A percentile compares a stretch with the other conserved stretches of the same genome.
Evolutionary conservation across 37 sponge, comb jelly and placozoan species (phyloP).

Genomic region (Oscarella lobularis): DNA sequence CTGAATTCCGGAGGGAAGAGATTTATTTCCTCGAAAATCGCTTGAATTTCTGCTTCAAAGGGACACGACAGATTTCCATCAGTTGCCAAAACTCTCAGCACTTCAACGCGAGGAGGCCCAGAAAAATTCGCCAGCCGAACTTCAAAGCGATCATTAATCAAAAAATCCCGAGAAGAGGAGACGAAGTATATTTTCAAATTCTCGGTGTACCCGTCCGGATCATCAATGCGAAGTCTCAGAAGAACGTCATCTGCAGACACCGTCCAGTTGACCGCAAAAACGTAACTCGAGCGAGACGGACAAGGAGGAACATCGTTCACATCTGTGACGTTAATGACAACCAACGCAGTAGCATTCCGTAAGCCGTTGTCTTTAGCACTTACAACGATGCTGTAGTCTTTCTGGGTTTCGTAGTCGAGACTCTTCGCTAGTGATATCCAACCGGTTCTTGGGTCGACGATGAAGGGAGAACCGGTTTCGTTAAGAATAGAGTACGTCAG

Average conservation of each 20-base stretch:
- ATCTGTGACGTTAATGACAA: neutral
- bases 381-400: neutral
- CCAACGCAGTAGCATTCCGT: neutral
- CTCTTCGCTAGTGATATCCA: neutral
- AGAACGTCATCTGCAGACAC: neutral
- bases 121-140: no score
- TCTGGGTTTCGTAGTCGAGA: neutral
- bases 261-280: neutral
- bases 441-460: neutral
- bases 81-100: no score
- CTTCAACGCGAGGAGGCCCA: no score
- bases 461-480: neutral
- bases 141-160: no score
- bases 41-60: no score
- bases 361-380: neutral
- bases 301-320: conserved; percentile 1
- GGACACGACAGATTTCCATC: no score
- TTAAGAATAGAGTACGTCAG: neutral
- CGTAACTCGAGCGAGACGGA: neutral
- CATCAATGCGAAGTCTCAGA: neutral
- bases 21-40: no score
- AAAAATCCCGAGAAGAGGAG: neutral
- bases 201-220: neutral
- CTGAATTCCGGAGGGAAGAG: no score
- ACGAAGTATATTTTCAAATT: neutral